Evolutionary conservation across 1,140 invertebrate species (phyloP).

Genomic region (Drosophila obscura): DNA sequence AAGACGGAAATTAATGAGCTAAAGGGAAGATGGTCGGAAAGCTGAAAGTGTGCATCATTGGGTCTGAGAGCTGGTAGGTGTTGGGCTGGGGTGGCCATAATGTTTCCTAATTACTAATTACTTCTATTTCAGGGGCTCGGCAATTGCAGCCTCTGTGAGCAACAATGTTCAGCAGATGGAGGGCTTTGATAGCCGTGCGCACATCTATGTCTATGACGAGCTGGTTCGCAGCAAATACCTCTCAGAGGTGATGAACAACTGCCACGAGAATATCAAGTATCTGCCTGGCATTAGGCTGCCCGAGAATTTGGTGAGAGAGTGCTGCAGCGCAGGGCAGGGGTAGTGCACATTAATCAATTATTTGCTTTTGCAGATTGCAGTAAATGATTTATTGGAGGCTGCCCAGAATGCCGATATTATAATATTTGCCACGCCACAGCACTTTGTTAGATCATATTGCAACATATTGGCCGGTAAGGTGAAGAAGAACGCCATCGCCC

Average conservation of each 20-base stretch:
- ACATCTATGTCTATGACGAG: conserved; percentile 68
- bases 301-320: conserved; percentile 51
- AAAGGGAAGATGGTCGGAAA: conserved; percentile 31
- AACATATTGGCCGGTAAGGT: conserved; percentile 93
- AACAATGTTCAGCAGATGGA: conserved; percentile 36
- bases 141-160: conserved; percentile 61
- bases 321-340: too few relatives aligned
- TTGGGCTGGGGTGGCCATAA: not conserved
- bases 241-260: conserved; percentile 61
- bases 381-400: conserved; percentile 95
- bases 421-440: conserved; percentile 98
- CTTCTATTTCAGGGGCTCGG: conserved; percentile 54
- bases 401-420: conserved; percentile 96
- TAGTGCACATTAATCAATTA: not conserved
- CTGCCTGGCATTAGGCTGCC: conserved; percentile 61
- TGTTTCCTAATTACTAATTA: not conserved
- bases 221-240: conserved; percentile 38
- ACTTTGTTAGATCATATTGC: conserved; percentile 95
- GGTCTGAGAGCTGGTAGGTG: conserved; percentile 66
- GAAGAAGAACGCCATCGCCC: conserved; percentile 93
- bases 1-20: not conserved
- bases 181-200: conserved; percentile 44
- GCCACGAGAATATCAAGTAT: conserved; percentile 69
- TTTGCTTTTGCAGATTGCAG: conserved; percentile 89
- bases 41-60: conserved; percentile 68